These are phyloP conservation scores for Scomber japonicus DNA, from an alignment of 2,113 vertebrate species.

Conservation along the genomic window DNA sequence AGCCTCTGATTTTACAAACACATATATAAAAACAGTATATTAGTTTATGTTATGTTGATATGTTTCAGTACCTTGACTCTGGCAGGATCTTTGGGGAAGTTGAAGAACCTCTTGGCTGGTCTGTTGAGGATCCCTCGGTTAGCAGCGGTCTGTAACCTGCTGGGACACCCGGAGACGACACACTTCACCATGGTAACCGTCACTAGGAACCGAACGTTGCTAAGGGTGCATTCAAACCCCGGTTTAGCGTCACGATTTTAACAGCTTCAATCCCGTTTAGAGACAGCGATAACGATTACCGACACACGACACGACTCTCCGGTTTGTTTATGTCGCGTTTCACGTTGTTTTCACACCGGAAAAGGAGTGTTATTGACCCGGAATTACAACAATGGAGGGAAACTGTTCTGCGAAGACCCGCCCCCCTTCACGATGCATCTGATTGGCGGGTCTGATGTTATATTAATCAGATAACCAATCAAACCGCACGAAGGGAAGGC, in stretches of 20 bases:
- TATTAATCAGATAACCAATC: too few species aligned
- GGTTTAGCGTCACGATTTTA: too few species aligned
- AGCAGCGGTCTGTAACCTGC: conserved; percentile 17
- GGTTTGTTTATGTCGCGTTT: conserved; percentile 37
- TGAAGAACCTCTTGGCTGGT: conserved; percentile 66
- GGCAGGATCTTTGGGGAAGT: conserved; percentile 59
- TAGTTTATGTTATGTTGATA: background rate
- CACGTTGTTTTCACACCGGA: conserved; percentile 18
- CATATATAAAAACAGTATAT: background rate
- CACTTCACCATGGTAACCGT: conserved; percentile 70
- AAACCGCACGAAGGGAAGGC: too few species aligned
- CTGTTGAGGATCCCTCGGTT: conserved; percentile 24
- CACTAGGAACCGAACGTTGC: background rate
- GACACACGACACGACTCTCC: accelerated
- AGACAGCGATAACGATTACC: background rate
- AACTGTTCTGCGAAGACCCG: too few species aligned
- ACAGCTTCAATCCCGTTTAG: too few species aligned
- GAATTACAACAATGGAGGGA: conserved; percentile 43
- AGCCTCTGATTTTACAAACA: too few species aligned
- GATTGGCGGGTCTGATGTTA: too few species aligned
- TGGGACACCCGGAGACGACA: conserved; percentile 73
- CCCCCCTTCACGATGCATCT: too few species aligned
- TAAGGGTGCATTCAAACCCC: background rate
- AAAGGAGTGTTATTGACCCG: conserved; percentile 11
- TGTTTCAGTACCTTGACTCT: conserved; percentile 55